phyloP scores from a whole-genome alignment of 2,888 invertebrate genomes.

The Chydorus sphaericus region DNA sequence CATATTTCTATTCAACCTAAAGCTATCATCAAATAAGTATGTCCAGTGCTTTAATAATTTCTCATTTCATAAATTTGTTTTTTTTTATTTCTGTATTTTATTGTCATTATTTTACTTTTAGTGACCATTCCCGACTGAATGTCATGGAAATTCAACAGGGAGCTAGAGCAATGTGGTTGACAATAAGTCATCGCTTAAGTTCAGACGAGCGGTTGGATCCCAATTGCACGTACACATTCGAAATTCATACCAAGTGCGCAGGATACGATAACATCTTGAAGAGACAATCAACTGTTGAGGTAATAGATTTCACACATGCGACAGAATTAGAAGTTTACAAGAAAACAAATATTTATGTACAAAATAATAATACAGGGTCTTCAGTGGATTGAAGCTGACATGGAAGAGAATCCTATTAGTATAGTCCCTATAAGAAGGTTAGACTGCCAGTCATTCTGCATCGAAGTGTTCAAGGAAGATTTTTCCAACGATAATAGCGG shows the following conservation, averaged over 20 bases:
- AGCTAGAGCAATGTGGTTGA: conserved; percentile 1
- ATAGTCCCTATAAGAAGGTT: neutral
- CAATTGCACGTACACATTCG: neutral
- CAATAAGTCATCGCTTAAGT: neutral
- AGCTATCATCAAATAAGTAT: too few relatives aligned
- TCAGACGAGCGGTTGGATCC: neutral
- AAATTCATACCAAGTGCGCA: neutral
- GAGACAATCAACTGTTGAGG: neutral
- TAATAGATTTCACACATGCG: neutral
- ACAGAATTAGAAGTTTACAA: neutral
- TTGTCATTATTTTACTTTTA: neutral
- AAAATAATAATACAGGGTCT: neutral
- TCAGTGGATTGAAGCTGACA: conserved; percentile 2
- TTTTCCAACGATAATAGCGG: neutral
- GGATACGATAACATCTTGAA: neutral
- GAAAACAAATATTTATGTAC: neutral
- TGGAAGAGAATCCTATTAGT: neutral
- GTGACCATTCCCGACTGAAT: neutral
- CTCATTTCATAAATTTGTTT: too few relatives aligned
- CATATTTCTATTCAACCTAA: too few relatives aligned
- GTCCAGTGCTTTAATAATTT: too few relatives aligned
- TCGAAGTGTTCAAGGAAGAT: neutral
- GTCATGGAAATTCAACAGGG: neutral
- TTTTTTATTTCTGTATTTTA: neutral
- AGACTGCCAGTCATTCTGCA: neutral